A percentile compares a stretch with the other conserved stretches of the same genome.
These are phyloP conservation scores for Coluber constrictor DNA, from an alignment of 2,797 vertebrate genomes.

Conservation along the genomic window DNA sequence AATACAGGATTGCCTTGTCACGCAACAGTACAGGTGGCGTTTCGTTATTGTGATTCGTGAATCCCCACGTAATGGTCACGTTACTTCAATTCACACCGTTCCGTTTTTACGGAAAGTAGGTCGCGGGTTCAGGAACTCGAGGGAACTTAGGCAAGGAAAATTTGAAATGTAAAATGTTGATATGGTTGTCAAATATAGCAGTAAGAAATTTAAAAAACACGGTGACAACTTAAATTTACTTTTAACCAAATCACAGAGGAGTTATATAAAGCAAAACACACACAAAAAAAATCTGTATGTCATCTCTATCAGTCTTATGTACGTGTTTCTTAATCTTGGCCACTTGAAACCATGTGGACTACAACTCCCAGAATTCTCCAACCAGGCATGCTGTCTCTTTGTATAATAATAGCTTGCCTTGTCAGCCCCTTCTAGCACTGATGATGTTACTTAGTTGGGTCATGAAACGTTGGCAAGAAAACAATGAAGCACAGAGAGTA, in stretches of 20 bases:
- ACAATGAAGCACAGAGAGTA: background rate
- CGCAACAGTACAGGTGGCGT: no score
- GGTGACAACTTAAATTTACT: background rate
- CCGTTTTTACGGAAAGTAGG: no score
- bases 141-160: background rate
- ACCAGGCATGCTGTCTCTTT: background rate
- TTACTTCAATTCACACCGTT: no score
- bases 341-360: background rate
- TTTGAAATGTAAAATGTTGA: background rate
- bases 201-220: background rate
- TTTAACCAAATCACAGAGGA: background rate
- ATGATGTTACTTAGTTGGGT: background rate
- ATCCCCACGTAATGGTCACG: no score
- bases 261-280: background rate
- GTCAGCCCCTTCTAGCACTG: background rate
- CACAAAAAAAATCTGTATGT: background rate
- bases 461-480: background rate
- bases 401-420: background rate
- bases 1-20: no score
- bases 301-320: background rate
- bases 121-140: background rate
- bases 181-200: background rate
- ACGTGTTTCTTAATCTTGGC: background rate
- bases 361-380: background rate
- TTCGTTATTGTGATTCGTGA: no score